Conservation (phyloP, 2,113 vertebrate species). For the Benthochromis sp. region DNA sequence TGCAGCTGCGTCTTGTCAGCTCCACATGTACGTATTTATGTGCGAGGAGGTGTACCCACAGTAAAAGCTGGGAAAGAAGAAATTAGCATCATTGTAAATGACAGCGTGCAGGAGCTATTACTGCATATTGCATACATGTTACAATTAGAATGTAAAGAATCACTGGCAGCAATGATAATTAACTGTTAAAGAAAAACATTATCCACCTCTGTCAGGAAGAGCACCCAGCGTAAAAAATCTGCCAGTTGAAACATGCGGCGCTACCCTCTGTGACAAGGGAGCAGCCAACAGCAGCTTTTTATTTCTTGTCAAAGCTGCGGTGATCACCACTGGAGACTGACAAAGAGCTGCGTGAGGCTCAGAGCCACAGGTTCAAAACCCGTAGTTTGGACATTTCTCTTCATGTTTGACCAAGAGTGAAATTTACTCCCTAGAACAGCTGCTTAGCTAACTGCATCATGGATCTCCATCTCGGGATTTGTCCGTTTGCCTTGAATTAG, state of each 20-base stretch:
- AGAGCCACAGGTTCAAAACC: neutral
- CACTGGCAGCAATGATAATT: neutral
- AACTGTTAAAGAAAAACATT: neutral
- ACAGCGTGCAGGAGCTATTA: neutral
- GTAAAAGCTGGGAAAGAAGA: neutral
- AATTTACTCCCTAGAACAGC: neutral
- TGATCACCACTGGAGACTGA: neutral
- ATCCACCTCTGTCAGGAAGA: neutral
- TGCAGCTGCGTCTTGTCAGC: neutral
- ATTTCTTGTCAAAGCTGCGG: rapidly evolving
- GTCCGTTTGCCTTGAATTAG: neutral
- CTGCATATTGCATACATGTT: neutral
- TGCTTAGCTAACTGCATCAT: neutral
- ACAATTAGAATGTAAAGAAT: neutral
- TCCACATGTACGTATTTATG: neutral
- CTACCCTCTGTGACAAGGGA: neutral
- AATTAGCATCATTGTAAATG: neutral
- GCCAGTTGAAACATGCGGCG: neutral
- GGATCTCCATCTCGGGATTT: neutral
- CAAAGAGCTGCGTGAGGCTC: neutral
- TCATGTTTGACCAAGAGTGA: neutral
- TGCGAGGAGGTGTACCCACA: neutral
- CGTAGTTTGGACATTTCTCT: rapidly evolving
- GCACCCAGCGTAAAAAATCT: neutral
- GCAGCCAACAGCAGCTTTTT: neutral